phyloP scores from a whole-genome alignment of 2,797 vertebrate genomes.

The Apogon hyalosoma region DNA sequence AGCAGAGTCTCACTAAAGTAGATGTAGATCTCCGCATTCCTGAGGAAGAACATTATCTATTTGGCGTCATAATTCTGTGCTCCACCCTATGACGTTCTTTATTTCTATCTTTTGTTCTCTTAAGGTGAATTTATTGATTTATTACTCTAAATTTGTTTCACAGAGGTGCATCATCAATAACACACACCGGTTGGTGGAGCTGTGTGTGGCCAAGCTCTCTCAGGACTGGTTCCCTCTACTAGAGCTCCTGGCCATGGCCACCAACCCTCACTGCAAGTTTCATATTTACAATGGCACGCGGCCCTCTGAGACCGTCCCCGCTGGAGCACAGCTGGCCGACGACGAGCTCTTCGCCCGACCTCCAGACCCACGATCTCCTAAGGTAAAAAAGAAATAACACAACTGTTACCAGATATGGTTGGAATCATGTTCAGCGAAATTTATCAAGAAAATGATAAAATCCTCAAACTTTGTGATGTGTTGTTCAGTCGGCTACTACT shows the following conservation, averaged over 20 bases:
- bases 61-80: not conserved
- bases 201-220: slow-evolving; percentile 99
- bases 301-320: slow-evolving; percentile 97
- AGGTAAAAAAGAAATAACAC: slow-evolving; percentile 79
- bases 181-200: slow-evolving; percentile 97
- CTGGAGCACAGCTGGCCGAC: slow-evolving; percentile 95
- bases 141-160: slow-evolving; percentile 13
- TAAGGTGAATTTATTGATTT: not conserved
- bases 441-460: no score
- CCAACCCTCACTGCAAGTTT: slow-evolving; percentile 99
- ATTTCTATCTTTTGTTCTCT: not conserved
- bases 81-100: not conserved
- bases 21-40: not conserved
- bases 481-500: no score
- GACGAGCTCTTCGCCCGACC: slow-evolving; percentile 98
- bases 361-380: slow-evolving; percentile 97
- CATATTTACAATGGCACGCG: slow-evolving; percentile 99
- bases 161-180: slow-evolving; percentile 99
- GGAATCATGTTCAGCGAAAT: not conserved
- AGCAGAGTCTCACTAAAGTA: slow-evolving; percentile 6
- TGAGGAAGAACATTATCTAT: not conserved
- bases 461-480: no score
- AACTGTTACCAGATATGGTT: not conserved
- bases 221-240: slow-evolving; percentile 99
- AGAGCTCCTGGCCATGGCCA: slow-evolving; percentile 99